Evolutionary conservation across 2,888 invertebrate genomes (phyloP).

Genomic region (Shargacucullia verbasci): DNA sequence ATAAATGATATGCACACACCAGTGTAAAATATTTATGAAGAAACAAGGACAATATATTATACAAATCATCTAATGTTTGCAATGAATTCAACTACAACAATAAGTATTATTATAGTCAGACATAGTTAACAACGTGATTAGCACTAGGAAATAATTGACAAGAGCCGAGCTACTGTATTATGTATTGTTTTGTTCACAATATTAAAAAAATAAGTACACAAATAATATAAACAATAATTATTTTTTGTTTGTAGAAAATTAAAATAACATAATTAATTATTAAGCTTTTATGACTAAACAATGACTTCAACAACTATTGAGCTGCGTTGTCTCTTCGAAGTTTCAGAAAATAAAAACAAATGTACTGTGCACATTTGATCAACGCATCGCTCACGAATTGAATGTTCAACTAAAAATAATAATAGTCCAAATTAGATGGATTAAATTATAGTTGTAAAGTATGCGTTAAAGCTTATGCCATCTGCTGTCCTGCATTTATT

Average conservation of each 20-base stretch:
- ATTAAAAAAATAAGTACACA: constrained; percentile 55
- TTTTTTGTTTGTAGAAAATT: constrained; percentile 50
- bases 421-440: constrained; percentile 41
- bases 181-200: constrained; percentile 56
- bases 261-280: constrained; percentile 58
- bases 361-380: constrained; percentile 17
- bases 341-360: constrained; percentile 41
- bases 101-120: constrained; percentile 74
- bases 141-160: constrained; percentile 80
- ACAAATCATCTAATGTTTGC: constrained; percentile 83
- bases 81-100: constrained; percentile 85
- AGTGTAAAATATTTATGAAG: constrained; percentile 89
- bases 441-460: constrained; percentile 48
- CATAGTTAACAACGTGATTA: constrained; percentile 75
- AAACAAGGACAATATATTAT: constrained; percentile 88
- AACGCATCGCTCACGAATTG: constrained; percentile 15
- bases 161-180: constrained; percentile 66
- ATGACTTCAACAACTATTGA: constrained; percentile 56
- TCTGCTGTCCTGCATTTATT: constrained; percentile 43
- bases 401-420: constrained; percentile 24
- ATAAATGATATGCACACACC: constrained; percentile 62
- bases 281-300: constrained; percentile 58
- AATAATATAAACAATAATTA: constrained; percentile 50
- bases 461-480: constrained; percentile 53
- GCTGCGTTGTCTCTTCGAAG: constrained; percentile 42